Evolutionary conservation across 2,888 invertebrate species (phyloP).

Genomic region (Argynnis bischoffii): DNA sequence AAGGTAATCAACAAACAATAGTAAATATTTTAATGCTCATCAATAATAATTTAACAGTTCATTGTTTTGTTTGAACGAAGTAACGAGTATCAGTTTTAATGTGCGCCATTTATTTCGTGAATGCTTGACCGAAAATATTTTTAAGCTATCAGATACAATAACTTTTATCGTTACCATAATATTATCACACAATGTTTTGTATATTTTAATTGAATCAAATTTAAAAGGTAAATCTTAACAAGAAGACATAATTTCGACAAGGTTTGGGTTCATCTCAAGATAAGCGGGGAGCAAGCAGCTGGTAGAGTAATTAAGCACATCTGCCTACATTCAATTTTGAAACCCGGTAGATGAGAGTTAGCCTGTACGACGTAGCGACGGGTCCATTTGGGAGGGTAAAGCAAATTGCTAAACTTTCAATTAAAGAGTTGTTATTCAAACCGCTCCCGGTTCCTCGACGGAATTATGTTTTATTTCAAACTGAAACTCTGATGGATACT

Average conservation of each 20-base stretch:
- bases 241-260: slow-evolving; percentile 31
- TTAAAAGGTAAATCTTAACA: slow-evolving; percentile 18
- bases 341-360: slow-evolving; percentile 73
- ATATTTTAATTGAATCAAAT: not conserved
- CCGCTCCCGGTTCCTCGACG: slow-evolving; percentile 70
- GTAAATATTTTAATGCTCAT: too few relatives aligned
- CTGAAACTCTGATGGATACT: slow-evolving; percentile 71
- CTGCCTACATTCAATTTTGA: slow-evolving; percentile 82
- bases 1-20: too few relatives aligned
- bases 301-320: slow-evolving; percentile 80
- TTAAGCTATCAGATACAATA: too few relatives aligned
- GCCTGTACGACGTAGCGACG: slow-evolving; percentile 71
- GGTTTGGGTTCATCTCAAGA: slow-evolving; percentile 69
- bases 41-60: too few relatives aligned
- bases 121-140: too few relatives aligned
- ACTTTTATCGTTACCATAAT: too few relatives aligned
- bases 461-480: slow-evolving; percentile 79
- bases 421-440: slow-evolving; percentile 83
- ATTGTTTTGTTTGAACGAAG: too few relatives aligned
- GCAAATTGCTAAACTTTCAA: slow-evolving; percentile 83
- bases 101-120: too few relatives aligned
- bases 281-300: slow-evolving; percentile 71
- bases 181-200: too few relatives aligned
- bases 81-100: too few relatives aligned
- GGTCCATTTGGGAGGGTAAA: slow-evolving; percentile 79